These are phyloP conservation scores for Dioctria rufipes DNA, from an alignment of 2,888 invertebrate genomes.

Conservation along the genomic window DNA sequence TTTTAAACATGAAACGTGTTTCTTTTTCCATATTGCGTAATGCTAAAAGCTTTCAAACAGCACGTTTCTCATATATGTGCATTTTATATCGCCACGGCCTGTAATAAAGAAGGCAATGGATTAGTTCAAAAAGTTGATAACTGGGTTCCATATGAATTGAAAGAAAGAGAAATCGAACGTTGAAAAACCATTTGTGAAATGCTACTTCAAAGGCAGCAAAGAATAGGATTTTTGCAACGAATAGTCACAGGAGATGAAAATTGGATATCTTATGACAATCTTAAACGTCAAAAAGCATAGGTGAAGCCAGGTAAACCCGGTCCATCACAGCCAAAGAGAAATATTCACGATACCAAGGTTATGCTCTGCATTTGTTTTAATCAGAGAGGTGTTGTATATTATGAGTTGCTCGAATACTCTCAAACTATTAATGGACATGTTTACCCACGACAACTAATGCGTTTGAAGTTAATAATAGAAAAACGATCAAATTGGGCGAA, in stretches of 20 bases:
- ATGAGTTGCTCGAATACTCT: background rate
- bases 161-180: background rate
- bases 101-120: too few relatives aligned
- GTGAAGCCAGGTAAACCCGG: slow-evolving; percentile 28
- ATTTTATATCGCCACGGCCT: too few relatives aligned
- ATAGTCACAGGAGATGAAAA: slow-evolving; percentile 10
- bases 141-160: background rate
- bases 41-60: too few relatives aligned
- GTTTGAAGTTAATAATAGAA: background rate
- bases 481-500: background rate
- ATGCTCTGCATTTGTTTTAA: slow-evolving; percentile 43
- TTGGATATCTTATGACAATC: background rate
- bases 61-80: too few relatives aligned
- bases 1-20: too few relatives aligned
- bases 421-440: slow-evolving; percentile 9
- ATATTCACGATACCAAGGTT: background rate
- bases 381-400: slow-evolving; percentile 22
- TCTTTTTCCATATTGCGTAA: too few relatives aligned
- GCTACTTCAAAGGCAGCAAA: background rate
- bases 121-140: too few relatives aligned
- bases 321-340: slow-evolving; percentile 30
- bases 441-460: background rate
- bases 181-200: too few relatives aligned
- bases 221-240: slow-evolving; percentile 19
- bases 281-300: slow-evolving; percentile 39